Evolutionary conservation across 2,888 invertebrate genomes (phyloP).

Genomic region (Drosophila meridionalis): DNA sequence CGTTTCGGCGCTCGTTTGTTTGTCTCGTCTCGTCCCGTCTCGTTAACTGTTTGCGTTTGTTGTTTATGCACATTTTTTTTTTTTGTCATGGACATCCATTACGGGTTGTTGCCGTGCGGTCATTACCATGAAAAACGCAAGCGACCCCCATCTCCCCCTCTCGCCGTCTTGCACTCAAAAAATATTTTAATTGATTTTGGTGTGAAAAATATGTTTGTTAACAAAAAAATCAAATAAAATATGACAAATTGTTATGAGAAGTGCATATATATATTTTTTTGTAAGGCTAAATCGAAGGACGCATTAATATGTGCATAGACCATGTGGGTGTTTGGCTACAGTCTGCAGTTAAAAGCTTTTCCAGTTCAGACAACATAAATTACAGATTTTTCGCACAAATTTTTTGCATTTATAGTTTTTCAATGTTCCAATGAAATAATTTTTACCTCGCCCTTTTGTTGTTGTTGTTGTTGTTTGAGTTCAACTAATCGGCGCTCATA

Average conservation of each 20-base stretch:
- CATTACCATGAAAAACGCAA: constrained; percentile 64
- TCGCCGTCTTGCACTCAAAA: constrained; percentile 52
- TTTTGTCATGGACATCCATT: constrained; percentile 70
- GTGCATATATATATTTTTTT: constrained; percentile 10
- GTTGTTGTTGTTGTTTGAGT: constrained; percentile 9
- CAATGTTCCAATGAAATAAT: constrained; percentile 6
- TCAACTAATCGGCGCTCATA: constrained; percentile 71
- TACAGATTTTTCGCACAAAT: neutral
- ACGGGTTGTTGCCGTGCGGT: constrained; percentile 49
- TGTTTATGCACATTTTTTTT: constrained; percentile 62
- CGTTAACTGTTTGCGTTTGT: constrained; percentile 57
- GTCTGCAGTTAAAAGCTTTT: constrained; percentile 9
- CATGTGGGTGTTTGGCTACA: constrained; percentile 8
- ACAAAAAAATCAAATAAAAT: constrained; percentile 20
- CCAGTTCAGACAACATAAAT: neutral
- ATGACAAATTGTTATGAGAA: constrained; percentile 36
- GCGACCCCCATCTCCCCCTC: neutral
- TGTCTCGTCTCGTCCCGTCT: constrained; percentile 26
- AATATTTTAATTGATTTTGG: constrained; percentile 76
- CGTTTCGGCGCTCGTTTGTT: constrained; percentile 39
- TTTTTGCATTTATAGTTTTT: neutral
- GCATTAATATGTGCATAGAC: constrained; percentile 3
- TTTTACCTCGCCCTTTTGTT: neutral
- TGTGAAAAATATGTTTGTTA: constrained; percentile 45
- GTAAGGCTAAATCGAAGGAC: constrained; percentile 47